These are phyloP conservation scores for Aphidoletes aphidimyza DNA, from an alignment of 2,888 invertebrate species.

Conservation along the genomic window DNA sequence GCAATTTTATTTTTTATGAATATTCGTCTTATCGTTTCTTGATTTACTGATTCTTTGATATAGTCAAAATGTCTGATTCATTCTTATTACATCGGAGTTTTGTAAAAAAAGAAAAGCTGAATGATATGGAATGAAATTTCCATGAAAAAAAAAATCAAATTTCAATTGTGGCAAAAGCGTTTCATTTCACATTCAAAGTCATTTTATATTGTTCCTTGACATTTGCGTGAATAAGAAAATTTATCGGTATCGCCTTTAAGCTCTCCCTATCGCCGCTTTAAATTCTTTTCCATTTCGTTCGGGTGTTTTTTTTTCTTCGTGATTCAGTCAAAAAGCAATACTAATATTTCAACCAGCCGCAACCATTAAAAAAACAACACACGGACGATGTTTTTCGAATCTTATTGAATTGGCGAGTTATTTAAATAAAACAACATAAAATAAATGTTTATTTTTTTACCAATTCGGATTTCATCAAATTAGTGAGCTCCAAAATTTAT, in stretches of 20 bases:
- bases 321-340: not conserved
- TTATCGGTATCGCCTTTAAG: conserved; percentile 22
- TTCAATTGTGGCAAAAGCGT: not conserved
- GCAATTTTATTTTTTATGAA: too few relatives aligned
- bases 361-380: not conserved
- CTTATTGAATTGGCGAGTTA: not conserved
- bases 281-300: not conserved
- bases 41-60: too few relatives aligned
- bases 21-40: too few relatives aligned
- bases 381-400: not conserved
- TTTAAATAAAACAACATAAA: conserved; percentile 17
- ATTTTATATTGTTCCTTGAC: conserved; percentile 1
- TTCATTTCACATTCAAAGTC: too few relatives aligned
- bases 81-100: too few relatives aligned
- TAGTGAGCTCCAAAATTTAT: conserved; percentile 7
- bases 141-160: not conserved
- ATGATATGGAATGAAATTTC: too few relatives aligned
- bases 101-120: too few relatives aligned
- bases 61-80: too few relatives aligned
- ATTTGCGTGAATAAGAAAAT: conserved; percentile 53
- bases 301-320: not conserved
- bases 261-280: not conserved
- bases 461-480: conserved; percentile 51
- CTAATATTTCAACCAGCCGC: conserved; percentile 10
- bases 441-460: conserved; percentile 16